Evolutionary conservation across 2,113 vertebrate species (phyloP).

Genomic region (Lampris megalopsis): DNA sequence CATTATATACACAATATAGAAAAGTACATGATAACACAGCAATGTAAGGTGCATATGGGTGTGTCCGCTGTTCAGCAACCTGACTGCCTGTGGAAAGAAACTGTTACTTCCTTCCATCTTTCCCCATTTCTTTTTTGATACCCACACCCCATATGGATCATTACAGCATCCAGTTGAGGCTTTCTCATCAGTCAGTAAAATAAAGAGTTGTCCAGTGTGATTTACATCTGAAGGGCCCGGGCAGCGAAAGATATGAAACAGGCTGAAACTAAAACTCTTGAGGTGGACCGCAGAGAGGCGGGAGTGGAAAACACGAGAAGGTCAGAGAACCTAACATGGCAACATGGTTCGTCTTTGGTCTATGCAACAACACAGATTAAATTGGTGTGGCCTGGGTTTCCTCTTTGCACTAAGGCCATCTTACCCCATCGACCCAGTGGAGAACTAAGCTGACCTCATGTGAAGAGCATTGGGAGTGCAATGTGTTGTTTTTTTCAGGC

Average conservation of each 20-base stretch:
- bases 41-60: too few relatives aligned
- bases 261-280: conserved; percentile 67
- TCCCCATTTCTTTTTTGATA: conserved; percentile 14
- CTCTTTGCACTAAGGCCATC: conserved; percentile 41
- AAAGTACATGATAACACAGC: too few relatives aligned
- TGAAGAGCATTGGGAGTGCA: neutral
- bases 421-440: conserved; percentile 19
- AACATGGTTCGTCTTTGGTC: conserved; percentile 55
- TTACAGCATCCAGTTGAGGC: conserved; percentile 46
- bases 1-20: too few relatives aligned
- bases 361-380: conserved; percentile 56
- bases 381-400: conserved; percentile 54
- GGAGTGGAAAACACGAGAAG: conserved; percentile 71
- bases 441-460: conserved; percentile 26
- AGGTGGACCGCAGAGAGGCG: conserved; percentile 70
- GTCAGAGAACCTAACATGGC: conserved; percentile 70
- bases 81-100: too few relatives aligned
- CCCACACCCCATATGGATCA: conserved; percentile 47
- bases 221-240: conserved; percentile 60
- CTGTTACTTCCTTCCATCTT: neutral
- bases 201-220: conserved; percentile 68
- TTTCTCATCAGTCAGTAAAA: conserved; percentile 66
- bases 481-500: neutral
- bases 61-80: too few relatives aligned
- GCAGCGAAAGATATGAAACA: conserved; percentile 61